Evolutionary conservation across 1,140 invertebrate species (phyloP).

Genomic region (Heliconius congener): DNA sequence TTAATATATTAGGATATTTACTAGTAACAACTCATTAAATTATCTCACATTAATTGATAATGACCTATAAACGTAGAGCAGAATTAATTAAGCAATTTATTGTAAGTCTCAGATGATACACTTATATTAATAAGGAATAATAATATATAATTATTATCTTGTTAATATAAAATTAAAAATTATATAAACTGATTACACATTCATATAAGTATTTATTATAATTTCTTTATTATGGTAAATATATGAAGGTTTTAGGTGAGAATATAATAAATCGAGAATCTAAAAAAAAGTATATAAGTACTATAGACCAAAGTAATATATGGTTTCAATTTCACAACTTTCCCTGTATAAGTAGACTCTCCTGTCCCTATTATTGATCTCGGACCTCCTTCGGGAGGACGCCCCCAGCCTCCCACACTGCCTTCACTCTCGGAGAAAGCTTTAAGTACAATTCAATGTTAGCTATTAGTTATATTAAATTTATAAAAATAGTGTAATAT

Average conservation of each 20-base stretch:
- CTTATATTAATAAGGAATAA: no score
- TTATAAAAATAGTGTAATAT: neutral
- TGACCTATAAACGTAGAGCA: no score
- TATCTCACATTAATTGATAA: no score
- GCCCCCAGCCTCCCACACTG: constrained; percentile 20
- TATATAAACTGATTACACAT: neutral
- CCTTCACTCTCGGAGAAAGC: constrained; percentile 19
- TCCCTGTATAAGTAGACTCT: constrained; percentile 3
- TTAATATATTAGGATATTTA: no score
- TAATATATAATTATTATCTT: neutral
- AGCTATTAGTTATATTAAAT: constrained; percentile 2
- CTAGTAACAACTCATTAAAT: no score
- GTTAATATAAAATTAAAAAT: neutral
- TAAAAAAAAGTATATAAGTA: neutral
- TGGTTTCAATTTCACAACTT: constrained; percentile 10
- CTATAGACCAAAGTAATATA: neutral
- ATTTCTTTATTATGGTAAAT: neutral
- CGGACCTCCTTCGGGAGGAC: constrained; percentile 20
- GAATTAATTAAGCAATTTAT: no score
- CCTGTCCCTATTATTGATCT: constrained; percentile 24
- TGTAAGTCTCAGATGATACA: no score
- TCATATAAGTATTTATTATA: neutral
- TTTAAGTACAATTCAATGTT: constrained; percentile 20
- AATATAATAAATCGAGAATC: no score
- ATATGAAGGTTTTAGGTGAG: neutral